phyloP scores from a whole-genome alignment of 2,113 vertebrate genomes.

The Procavia capensis region DNA sequence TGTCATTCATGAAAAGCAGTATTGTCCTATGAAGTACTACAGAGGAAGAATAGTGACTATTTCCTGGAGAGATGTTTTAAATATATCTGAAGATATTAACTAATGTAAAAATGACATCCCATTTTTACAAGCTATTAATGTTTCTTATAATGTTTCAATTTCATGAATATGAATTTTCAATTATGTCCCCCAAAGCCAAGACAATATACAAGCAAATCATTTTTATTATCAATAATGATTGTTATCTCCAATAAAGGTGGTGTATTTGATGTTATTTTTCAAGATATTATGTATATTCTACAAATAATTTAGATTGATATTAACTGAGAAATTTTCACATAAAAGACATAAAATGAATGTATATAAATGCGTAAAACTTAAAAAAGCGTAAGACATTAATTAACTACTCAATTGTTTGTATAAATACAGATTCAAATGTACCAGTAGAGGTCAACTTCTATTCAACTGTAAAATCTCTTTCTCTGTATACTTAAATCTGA shows the following conservation, averaged over 20 bases:
- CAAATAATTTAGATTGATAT: neutral
- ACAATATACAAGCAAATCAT: neutral
- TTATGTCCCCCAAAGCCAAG: neutral
- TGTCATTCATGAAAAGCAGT: neutral
- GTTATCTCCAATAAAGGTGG: neutral
- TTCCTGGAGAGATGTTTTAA: neutral
- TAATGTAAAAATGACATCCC: neutral
- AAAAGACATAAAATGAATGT: neutral
- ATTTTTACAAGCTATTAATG: neutral
- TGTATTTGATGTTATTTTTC: neutral
- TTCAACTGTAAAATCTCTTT: neutral
- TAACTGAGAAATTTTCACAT: neutral
- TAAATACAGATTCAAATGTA: neutral
- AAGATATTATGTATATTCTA: neutral
- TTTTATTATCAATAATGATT: neutral
- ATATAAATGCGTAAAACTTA: neutral
- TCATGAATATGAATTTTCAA: neutral
- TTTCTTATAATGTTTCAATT: neutral
- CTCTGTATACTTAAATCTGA: neutral
- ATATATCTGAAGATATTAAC: neutral
- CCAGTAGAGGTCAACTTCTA: neutral
- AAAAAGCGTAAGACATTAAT: neutral
- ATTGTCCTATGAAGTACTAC: neutral
- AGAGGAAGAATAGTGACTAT: neutral
- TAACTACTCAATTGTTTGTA: neutral